Conservation (phyloP, 2,888 invertebrate genomes). For the Tiliacea aurago region DNA sequence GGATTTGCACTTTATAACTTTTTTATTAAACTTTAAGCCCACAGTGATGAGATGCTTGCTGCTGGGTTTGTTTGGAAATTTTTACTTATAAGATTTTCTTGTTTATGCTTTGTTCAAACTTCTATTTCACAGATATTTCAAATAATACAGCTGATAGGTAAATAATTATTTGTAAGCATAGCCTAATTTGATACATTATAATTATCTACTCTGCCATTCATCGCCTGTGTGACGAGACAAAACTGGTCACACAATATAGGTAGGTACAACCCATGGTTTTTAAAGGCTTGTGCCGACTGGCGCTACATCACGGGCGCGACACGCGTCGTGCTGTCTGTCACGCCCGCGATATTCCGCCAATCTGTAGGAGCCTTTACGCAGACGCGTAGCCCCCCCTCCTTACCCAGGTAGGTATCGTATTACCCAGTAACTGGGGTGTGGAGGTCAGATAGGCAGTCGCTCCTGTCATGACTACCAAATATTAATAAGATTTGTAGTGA, state of each 20-base stretch:
- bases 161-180: background rate
- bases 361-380: no score
- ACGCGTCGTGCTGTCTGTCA: no score
- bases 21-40: slow-evolving; percentile 32
- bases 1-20: slow-evolving; percentile 41
- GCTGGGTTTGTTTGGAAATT: slow-evolving; percentile 10
- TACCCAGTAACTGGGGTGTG: no score
- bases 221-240: background rate
- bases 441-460: no score
- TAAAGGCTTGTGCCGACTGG: no score
- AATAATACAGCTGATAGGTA: background rate
- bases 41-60: slow-evolving; percentile 13
- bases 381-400: background rate
- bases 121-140: background rate
- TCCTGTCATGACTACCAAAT: no score
- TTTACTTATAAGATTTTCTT: slow-evolving; percentile 12
- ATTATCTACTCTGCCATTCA: background rate
- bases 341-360: no score
- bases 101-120: background rate
- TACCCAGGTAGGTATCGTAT: no score
- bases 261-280: background rate
- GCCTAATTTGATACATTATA: background rate
- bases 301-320: no score
- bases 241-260: background rate
- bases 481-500: no score